Percentiles rank a stretch among this genome's conserved stretches.
Conservation (phyloP, 64 coral and sea anemone species). For the Catalaphyllia jardinei region DNA sequence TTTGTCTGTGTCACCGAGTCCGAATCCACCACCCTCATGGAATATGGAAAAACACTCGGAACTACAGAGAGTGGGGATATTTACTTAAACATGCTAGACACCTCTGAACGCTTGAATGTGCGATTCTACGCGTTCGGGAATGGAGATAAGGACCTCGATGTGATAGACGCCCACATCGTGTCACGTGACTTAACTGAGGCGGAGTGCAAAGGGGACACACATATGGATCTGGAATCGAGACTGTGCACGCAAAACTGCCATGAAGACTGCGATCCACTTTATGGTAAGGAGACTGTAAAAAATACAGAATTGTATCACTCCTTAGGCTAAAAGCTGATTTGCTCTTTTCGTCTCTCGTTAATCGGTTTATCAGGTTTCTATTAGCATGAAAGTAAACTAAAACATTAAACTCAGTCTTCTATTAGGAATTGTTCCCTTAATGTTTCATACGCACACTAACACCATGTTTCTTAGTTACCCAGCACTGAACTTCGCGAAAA, state of each 20-base stretch:
- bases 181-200: slow-evolving; percentile 35
- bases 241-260: slow-evolving; percentile 53
- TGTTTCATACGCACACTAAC: no score
- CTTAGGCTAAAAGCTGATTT: not conserved
- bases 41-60: slow-evolving; percentile 60
- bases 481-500: no score
- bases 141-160: not conserved
- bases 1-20: slow-evolving; percentile 57
- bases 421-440: no score
- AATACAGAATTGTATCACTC: not conserved
- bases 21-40: slow-evolving; percentile 13
- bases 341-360: not conserved
- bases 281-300: slow-evolving; percentile 8
- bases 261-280: slow-evolving; percentile 46
- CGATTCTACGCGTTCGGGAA: slow-evolving; percentile 66
- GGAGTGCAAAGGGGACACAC: slow-evolving; percentile 50
- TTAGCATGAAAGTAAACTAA: no score
- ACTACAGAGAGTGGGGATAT: slow-evolving; percentile 40
- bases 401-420: no score
- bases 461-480: no score
- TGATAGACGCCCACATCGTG: slow-evolving; percentile 33
- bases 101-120: not conserved
- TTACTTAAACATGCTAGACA: slow-evolving; percentile 38
- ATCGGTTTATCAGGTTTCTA: no score
- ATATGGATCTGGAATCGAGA: not conserved